Evolutionary conservation across 2,797 vertebrate species (phyloP).

Genomic region (Vespertilio murinus): DNA sequence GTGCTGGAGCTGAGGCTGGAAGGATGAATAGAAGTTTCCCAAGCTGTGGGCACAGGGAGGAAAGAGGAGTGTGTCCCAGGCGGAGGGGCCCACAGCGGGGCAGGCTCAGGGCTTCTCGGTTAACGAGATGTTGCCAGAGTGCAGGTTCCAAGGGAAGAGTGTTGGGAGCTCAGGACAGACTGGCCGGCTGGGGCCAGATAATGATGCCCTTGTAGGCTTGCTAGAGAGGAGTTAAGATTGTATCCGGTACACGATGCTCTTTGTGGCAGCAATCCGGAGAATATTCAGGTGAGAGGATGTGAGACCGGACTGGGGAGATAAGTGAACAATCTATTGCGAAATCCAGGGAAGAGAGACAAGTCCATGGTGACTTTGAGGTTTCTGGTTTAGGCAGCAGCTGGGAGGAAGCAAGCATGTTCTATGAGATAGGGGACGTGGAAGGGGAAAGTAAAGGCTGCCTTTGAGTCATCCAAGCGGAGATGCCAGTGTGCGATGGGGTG

Average conservation of each 20-base stretch:
- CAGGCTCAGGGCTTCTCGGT: neutral
- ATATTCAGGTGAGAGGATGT: neutral
- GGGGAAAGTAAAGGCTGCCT: neutral
- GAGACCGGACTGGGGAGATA: neutral
- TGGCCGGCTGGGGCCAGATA: conserved; percentile 52
- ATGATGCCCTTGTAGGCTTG: conserved; percentile 42
- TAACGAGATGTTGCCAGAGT: conserved; percentile 55
- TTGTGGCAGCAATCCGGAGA: neutral
- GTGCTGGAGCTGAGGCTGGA: neutral
- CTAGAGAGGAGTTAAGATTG: conserved; percentile 29
- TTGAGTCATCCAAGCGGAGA: neutral
- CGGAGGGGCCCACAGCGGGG: neutral
- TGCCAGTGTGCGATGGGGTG: neutral
- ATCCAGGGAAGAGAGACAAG: neutral
- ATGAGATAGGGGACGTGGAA: neutral
- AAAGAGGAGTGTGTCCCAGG: neutral
- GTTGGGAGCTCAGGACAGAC: conserved; percentile 32
- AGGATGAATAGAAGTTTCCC: neutral
- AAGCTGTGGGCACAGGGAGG: neutral
- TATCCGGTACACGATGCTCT: neutral
- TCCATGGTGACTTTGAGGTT: neutral
- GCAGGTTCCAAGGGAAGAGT: conserved; percentile 48
- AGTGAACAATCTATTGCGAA: neutral
- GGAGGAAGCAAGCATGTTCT: neutral
- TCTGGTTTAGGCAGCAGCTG: neutral